These are phyloP conservation scores for Hippocampus barbouri DNA, from an alignment of 2,113 vertebrate genomes.

Conservation along the genomic window DNA sequence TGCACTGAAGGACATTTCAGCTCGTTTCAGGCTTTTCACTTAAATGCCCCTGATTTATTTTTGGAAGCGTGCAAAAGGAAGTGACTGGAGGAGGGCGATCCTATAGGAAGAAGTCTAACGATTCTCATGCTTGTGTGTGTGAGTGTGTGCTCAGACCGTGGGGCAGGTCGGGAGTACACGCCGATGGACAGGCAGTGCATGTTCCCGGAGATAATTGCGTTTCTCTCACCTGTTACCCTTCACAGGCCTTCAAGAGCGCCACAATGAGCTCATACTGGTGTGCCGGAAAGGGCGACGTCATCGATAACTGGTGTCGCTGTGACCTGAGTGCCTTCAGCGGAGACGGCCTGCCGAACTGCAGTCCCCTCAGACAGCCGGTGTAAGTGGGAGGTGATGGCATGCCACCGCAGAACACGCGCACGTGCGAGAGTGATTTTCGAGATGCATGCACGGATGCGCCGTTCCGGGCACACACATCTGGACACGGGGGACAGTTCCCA, in stretches of 20 bases:
- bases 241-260: conserved; percentile 88
- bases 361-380: conserved; percentile 88
- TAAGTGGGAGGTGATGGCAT: conserved; percentile 73
- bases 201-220: conserved; percentile 71
- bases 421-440: conserved; percentile 30
- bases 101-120: conserved; percentile 7
- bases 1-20: conserved; percentile 3
- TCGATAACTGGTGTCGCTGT: conserved; percentile 98
- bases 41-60: conserved; percentile 7
- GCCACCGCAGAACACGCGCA: conserved; percentile 50
- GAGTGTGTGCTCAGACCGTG: conserved; percentile 11
- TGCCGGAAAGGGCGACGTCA: conserved; percentile 95
- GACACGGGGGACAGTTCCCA: conserved; percentile 36
- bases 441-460: conserved; percentile 45
- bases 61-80: not conserved
- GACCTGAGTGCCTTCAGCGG: conserved; percentile 94
- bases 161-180: conserved; percentile 25
- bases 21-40: conserved; percentile 9
- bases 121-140: not conserved
- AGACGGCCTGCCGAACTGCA: conserved; percentile 93
- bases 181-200: conserved; percentile 45
- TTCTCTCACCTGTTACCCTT: conserved; percentile 71
- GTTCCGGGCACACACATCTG: conserved; percentile 11
- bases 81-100: conserved; percentile 10
- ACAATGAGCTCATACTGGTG: conserved; percentile 99